A percentile compares a stretch with the other conserved stretches of the same genome.
Conservation (phyloP, 2,113 vertebrate genomes). For the Phylloscopus whistleri region DNA sequence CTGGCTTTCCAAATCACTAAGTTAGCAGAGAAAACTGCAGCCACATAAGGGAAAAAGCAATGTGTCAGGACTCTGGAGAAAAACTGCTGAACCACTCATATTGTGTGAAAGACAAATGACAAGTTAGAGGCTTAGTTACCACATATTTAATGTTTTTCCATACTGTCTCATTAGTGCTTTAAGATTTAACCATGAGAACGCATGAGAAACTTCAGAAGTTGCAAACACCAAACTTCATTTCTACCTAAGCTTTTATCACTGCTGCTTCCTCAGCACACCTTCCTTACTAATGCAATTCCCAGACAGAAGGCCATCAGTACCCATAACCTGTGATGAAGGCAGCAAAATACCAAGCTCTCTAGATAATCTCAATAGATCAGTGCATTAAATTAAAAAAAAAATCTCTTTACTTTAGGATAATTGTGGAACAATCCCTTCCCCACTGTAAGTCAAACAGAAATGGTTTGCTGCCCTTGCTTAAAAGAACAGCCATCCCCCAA, state of each 20-base stretch:
- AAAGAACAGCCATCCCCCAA: background rate
- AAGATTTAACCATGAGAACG: background rate
- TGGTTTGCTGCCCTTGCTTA: background rate
- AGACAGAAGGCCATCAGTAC: background rate
- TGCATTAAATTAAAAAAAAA: background rate
- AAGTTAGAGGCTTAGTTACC: background rate
- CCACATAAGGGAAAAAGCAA: background rate
- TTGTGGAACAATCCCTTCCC: background rate
- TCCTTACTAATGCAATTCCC: background rate
- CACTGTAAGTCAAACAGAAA: background rate
- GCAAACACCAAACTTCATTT: background rate
- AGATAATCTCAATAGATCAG: background rate
- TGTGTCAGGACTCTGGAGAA: background rate
- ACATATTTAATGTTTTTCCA: background rate
- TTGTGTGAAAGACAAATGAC: background rate
- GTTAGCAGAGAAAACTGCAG: background rate
- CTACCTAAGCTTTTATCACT: background rate
- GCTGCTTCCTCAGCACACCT: constrained; percentile 6
- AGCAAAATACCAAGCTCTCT: background rate
- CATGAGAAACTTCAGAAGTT: background rate
- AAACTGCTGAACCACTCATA: constrained; percentile 13
- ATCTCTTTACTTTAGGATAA: background rate
- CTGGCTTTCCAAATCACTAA: constrained; percentile 27
- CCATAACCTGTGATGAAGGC: background rate
- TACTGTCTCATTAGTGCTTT: background rate